These are phyloP conservation scores for Pleuronectes platessa DNA, from an alignment of 2,113 vertebrate genomes.

Conservation along the genomic window DNA sequence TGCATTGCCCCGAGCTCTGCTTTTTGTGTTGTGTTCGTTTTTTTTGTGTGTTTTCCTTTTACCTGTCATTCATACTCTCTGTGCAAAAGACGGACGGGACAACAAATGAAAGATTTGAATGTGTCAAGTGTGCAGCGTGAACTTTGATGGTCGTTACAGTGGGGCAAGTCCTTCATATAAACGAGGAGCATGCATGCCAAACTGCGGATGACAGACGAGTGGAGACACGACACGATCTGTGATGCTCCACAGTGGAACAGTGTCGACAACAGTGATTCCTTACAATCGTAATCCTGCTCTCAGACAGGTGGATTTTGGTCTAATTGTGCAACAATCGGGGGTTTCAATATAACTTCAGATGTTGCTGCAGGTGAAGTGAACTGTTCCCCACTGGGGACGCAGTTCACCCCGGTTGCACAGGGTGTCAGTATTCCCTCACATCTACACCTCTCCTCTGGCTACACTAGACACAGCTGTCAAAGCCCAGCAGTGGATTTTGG, in stretches of 20 bases:
- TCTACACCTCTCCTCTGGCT: slow-evolving; percentile 48
- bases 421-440: slow-evolving; percentile 29
- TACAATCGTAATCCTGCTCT: slow-evolving; percentile 6
- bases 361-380: slow-evolving; percentile 10
- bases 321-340: slow-evolving; percentile 18
- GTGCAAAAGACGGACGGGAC: slow-evolving; percentile 46
- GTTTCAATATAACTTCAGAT: neutral
- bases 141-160: slow-evolving; percentile 28
- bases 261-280: slow-evolving; percentile 27
- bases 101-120: slow-evolving; percentile 38
- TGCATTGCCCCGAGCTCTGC: slow-evolving; percentile 70
- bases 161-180: slow-evolving; percentile 46
- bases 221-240: slow-evolving; percentile 16
- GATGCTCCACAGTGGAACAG: slow-evolving; percentile 30
- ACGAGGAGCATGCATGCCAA: slow-evolving; percentile 67
- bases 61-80: slow-evolving; percentile 56
- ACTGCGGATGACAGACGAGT: slow-evolving; percentile 27
- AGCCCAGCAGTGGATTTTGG: slow-evolving; percentile 23
- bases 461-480: slow-evolving; percentile 50
- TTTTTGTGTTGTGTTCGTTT: slow-evolving; percentile 50
- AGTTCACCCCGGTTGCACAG: slow-evolving; percentile 27
- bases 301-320: slow-evolving; percentile 26
- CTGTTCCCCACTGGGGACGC: slow-evolving; percentile 23
- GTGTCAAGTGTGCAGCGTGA: slow-evolving; percentile 21
- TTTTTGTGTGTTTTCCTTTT: slow-evolving; percentile 28